Conservation (phyloP, 2,888 invertebrate species). For the Apamea sordens region DNA sequence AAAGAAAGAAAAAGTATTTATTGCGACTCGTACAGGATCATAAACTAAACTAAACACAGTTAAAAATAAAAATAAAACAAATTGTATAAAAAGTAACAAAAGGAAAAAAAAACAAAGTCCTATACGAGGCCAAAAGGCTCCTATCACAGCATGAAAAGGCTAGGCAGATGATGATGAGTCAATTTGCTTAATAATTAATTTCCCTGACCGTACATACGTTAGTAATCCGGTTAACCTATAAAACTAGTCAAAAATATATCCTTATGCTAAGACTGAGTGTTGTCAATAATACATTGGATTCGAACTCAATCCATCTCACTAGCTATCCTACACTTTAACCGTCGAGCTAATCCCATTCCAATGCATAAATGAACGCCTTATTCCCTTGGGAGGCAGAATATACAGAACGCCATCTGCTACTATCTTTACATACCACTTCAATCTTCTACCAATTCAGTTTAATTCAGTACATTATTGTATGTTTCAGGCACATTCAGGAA, state of each 20-base stretch:
- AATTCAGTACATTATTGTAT: slow-evolving; percentile 14
- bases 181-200: too few relatives aligned
- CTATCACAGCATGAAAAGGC: too few relatives aligned
- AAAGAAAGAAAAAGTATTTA: too few relatives aligned
- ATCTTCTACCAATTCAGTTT: slow-evolving; percentile 3
- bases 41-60: too few relatives aligned
- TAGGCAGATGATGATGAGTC: too few relatives aligned
- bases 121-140: too few relatives aligned
- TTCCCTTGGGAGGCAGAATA: background rate
- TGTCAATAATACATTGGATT: background rate
- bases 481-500: slow-evolving; percentile 1
- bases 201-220: background rate
- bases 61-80: too few relatives aligned
- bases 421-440: background rate
- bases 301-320: background rate
- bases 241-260: background rate
- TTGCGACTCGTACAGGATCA: too few relatives aligned
- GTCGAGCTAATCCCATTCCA: background rate
- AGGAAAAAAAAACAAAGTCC: too few relatives aligned
- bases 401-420: background rate
- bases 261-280: too few relatives aligned
- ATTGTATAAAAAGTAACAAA: too few relatives aligned
- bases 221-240: background rate
- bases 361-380: background rate
- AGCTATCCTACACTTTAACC: background rate